These are phyloP conservation scores for Acipenser transmontanus DNA, from an alignment of 2,797 vertebrate genomes.

Conservation along the genomic window DNA sequence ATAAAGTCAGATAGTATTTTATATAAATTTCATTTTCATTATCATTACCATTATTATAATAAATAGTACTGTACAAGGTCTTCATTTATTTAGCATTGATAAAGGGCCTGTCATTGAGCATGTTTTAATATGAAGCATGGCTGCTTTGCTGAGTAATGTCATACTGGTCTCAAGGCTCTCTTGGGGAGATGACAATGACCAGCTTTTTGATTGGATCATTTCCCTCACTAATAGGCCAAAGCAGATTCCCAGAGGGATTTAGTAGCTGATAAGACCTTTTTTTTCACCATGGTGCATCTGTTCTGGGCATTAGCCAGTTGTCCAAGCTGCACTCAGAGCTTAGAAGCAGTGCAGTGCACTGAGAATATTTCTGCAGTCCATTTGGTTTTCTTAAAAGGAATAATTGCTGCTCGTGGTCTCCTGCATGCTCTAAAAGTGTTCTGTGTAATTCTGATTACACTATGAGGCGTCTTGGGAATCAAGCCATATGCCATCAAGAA, in stretches of 20 bases:
- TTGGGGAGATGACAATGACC: constrained; percentile 5
- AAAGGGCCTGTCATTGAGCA: constrained; percentile 2
- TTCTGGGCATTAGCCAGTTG: constrained; percentile 17
- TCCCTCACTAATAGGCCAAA: constrained; percentile 12
- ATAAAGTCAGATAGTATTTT: no score
- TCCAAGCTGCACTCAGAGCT: constrained; percentile 2
- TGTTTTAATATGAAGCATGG: constrained; percentile 18
- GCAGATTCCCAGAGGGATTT: constrained; percentile 13
- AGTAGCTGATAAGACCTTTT: constrained; percentile 19
- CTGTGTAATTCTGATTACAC: no score
- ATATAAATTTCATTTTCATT: no score
- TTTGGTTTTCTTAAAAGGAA: background rate
- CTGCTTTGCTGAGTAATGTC: constrained; percentile 23
- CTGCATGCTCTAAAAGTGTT: background rate
- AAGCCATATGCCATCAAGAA: no score
- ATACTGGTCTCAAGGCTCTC: constrained; percentile 25
- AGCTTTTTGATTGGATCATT: constrained; percentile 21
- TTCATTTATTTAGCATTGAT: no score
- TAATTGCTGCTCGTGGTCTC: background rate
- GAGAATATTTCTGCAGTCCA: background rate
- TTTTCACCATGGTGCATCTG: constrained; percentile 24
- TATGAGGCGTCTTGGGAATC: no score
- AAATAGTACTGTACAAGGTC: no score
- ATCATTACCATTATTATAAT: no score
- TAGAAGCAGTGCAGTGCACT: background rate